phyloP scores from a whole-genome alignment of 2,113 vertebrate genomes.

The Dolichotis patagonum region DNA sequence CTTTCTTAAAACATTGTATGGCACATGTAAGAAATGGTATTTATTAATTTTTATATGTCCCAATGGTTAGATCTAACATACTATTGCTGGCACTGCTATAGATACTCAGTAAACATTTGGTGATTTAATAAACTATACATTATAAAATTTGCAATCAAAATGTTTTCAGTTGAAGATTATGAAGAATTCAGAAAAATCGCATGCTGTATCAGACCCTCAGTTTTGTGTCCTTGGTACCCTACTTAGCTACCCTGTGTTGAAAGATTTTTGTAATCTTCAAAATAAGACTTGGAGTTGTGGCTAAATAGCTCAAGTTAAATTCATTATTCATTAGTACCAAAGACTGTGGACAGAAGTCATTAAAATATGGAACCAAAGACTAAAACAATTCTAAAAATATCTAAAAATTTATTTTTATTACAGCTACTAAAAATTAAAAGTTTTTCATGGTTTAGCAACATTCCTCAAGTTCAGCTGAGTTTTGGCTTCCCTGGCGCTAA shows the following conservation, averaged over 20 bases:
- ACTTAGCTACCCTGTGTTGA: not conserved
- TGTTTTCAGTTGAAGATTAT: not conserved
- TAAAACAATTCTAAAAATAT: conserved; percentile 25
- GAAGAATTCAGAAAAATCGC: not conserved
- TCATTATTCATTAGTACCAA: conserved; percentile 4
- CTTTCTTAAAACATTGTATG: not conserved
- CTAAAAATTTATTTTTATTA: not conserved
- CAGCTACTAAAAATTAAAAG: not conserved
- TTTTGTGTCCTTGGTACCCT: not conserved
- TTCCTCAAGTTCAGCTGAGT: not conserved
- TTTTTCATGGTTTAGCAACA: not conserved
- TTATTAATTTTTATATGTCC: not conserved
- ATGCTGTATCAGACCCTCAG: not conserved
- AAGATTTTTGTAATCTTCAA: not conserved
- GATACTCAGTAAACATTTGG: not conserved
- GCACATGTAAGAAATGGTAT: not conserved
- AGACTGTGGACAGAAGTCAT: not conserved
- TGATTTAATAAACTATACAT: not conserved
- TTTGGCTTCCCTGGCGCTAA: not conserved
- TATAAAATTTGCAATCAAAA: not conserved
- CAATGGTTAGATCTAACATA: not conserved
- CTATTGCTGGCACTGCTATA: not conserved
- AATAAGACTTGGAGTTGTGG: not conserved
- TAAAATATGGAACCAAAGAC: conserved; percentile 23
- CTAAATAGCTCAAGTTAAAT: not conserved